These are phyloP conservation scores for Stratiomys singularior DNA, from an alignment of 2,888 invertebrate genomes.

Conservation along the genomic window DNA sequence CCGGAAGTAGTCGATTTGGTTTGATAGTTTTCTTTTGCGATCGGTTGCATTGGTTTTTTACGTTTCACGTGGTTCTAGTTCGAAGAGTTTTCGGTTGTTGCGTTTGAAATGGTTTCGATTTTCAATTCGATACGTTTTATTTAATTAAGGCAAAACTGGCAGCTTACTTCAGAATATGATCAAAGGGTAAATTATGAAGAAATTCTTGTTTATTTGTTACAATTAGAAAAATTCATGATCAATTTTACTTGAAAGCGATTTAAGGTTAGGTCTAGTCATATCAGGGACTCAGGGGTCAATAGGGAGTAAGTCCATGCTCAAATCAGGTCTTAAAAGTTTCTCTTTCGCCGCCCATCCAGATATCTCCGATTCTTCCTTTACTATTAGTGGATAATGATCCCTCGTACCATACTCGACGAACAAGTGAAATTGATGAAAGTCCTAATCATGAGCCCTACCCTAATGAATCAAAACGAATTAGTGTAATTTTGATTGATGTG, in stretches of 20 bases:
- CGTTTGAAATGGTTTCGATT: background rate
- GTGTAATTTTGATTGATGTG: conserved; percentile 5
- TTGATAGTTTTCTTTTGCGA: conserved; percentile 5
- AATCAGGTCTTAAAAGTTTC: no score
- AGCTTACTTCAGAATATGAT: conserved; percentile 25
- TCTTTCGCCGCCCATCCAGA: no score
- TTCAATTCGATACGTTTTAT: background rate
- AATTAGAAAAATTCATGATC: no score
- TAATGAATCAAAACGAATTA: background rate
- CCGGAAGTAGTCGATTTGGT: background rate
- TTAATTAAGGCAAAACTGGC: conserved; percentile 1
- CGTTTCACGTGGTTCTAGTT: background rate
- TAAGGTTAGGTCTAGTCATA: no score
- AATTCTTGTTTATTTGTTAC: conserved; percentile 6
- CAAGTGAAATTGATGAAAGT: background rate
- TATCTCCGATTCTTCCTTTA: no score
- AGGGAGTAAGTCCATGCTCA: no score
- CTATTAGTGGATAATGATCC: no score
- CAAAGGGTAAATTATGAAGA: conserved; percentile 26
- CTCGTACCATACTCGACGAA: no score
- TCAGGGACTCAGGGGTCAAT: no score
- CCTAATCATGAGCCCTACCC: background rate
- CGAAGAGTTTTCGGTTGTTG: background rate
- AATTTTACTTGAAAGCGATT: no score
- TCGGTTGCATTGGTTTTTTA: background rate